Percentiles rank a stretch among this genome's conserved stretches.
phyloP scores from a whole-genome alignment of 2,797 vertebrate genomes.

The Rhinichthys osculus region DNA sequence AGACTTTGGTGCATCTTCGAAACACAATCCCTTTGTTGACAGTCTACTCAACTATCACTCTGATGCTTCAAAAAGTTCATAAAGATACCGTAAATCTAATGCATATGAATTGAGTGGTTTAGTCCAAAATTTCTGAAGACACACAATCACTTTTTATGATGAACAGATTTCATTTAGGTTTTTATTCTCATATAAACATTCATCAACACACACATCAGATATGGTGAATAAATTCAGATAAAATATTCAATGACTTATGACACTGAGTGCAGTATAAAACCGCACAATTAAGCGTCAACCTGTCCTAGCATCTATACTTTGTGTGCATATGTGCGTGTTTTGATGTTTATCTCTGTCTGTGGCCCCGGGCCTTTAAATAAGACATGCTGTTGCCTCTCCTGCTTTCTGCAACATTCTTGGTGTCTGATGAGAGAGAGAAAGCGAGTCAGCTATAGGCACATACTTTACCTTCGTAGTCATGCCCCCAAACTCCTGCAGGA shows the following conservation, averaged over 20 bases:
- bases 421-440: slow-evolving; percentile 25
- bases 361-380: slow-evolving; percentile 46
- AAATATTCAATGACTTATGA: no score
- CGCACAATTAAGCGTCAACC: slow-evolving; percentile 20
- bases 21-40: not conserved
- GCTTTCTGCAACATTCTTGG: slow-evolving; percentile 44
- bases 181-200: not conserved
- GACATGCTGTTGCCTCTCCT: slow-evolving; percentile 46
- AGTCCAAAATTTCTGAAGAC: not conserved
- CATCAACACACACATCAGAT: not conserved
- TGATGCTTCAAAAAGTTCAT: not conserved
- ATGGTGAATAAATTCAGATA: not conserved
- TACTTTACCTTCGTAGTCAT: slow-evolving; percentile 47
- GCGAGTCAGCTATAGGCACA: slow-evolving; percentile 28
- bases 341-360: slow-evolving; percentile 50
- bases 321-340: not conserved
- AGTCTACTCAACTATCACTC: no score
- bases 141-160: not conserved
- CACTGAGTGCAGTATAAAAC: no score
- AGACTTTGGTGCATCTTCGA: not conserved
- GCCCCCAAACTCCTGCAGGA: slow-evolving; percentile 56
- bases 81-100: not conserved
- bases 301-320: slow-evolving; percentile 14
- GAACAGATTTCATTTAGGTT: not conserved
- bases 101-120: not conserved